Evolutionary conservation across 2,888 invertebrate genomes (phyloP), one percentile per base, ranked within the genome.

Genomic region (Syrphus vitripennis): DNA sequence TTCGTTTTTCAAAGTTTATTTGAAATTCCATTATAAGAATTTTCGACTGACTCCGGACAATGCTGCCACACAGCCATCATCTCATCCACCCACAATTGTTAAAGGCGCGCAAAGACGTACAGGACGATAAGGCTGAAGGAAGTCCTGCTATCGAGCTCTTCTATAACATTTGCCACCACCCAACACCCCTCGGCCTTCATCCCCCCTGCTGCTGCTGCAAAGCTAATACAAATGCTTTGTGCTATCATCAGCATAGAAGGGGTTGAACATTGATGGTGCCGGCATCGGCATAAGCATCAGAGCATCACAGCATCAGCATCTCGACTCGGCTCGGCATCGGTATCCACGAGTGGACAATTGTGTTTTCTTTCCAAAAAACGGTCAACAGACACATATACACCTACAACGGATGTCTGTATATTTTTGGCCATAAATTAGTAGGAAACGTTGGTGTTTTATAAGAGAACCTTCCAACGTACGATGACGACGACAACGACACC

Each of bases 401-500:
- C 86, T 83, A 88, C 88, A 86, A 87, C 88, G 89, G 89, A 88
- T 88, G 90, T 89, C 89, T 80, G 81, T 86, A 74, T 86, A 29
- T 50, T 72, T 77, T 45, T 50, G 72, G 24, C 69, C 82, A 86
- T 86, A 86, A 86, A 86, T 86, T 86, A 82, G 82, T 81, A 40
- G 84, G 55, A 81, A 81, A 80, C 72, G 76, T 81, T 80, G 80
- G 76, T 77, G 77, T 77, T 81, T 77, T 70, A 57, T 74, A 82
- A 82, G 81, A 72, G 48, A 48, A 16, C 48, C 76, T 65, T 80
- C 75, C 55, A 9, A 16, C 34, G 19, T n/a, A 53, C 72, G 48
- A 50, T 61, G 29, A 61, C 37, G 24, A 53, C 40, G 74, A 59
- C 14, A n/a, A 29, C 65, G 42, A 67, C 14, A 26, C 1, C 45